Evolutionary conservation across 1,140 invertebrate genomes (phyloP).

Genomic region (Eubasilissa regina): DNA sequence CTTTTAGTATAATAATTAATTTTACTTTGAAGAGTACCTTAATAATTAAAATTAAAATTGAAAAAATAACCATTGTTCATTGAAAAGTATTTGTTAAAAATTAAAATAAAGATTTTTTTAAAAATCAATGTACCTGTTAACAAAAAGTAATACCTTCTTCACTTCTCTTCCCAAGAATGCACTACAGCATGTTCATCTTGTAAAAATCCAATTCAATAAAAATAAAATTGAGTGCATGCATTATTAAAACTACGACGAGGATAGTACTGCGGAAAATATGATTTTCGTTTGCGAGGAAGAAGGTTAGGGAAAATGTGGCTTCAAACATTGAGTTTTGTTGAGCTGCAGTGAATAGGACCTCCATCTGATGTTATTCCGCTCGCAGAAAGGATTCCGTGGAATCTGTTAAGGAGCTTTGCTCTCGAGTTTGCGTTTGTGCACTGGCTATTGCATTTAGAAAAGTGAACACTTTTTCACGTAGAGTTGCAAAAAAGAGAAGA

Average conservation of each 20-base stretch:
- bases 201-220: slow-evolving; percentile 34
- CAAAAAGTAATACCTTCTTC: background rate
- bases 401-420: slow-evolving; percentile 37
- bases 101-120: no score
- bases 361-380: slow-evolving; percentile 30
- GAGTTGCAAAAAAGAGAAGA: background rate
- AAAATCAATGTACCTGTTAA: background rate
- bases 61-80: no score
- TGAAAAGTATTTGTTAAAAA: no score
- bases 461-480: background rate
- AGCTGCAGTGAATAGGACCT: slow-evolving; percentile 3
- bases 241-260: slow-evolving; percentile 24
- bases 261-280: slow-evolving; percentile 30
- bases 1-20: no score
- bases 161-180: slow-evolving; percentile 11
- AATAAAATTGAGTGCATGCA: slow-evolving; percentile 38
- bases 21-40: no score
- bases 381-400: slow-evolving; percentile 15
- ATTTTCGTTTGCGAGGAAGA: slow-evolving; percentile 20
- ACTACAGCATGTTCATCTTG: background rate
- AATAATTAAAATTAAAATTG: no score
- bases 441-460: background rate
- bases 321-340: slow-evolving; percentile 34
- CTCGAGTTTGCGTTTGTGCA: background rate
- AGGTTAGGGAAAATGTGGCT: slow-evolving; percentile 13